Conservation (phyloP, 2,888 invertebrate genomes). For the Stratiomys singularior region DNA sequence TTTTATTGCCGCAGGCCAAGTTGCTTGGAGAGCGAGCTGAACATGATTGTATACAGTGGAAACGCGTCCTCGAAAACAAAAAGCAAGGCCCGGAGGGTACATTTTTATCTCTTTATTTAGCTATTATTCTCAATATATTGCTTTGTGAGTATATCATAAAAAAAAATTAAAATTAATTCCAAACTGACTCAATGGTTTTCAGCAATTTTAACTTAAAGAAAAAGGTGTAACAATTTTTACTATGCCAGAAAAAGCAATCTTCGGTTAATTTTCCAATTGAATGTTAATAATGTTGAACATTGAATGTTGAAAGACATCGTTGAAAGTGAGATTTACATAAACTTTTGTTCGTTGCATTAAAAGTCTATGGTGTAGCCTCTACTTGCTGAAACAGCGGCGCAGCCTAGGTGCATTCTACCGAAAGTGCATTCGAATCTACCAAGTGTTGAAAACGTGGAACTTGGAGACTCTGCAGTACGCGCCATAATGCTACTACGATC, state of each 20-base stretch:
- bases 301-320: neutral
- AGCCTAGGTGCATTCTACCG: constrained; percentile 14
- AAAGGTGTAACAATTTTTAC: neutral
- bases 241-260: neutral
- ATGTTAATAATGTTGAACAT: no score
- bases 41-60: no score
- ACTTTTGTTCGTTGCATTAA: neutral
- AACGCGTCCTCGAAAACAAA: no score
- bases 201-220: neutral
- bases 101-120: neutral
- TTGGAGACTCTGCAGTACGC: constrained; percentile 2
- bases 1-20: no score
- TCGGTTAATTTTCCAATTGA: neutral
- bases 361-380: no score
- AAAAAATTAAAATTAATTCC: no score
- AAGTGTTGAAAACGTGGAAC: constrained; percentile 9
- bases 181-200: neutral
- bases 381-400: constrained; percentile 18
- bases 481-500: neutral
- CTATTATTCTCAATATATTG: neutral
- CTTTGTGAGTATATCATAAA: no score
- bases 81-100: no score
- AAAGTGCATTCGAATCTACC: no score
- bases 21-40: no score
- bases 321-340: neutral